A percentile compares a stretch with the other conserved stretches of the same genome.
These are phyloP conservation scores for Mus caroli DNA, from an alignment of 2,797 vertebrate genomes.

Conservation along the genomic window DNA sequence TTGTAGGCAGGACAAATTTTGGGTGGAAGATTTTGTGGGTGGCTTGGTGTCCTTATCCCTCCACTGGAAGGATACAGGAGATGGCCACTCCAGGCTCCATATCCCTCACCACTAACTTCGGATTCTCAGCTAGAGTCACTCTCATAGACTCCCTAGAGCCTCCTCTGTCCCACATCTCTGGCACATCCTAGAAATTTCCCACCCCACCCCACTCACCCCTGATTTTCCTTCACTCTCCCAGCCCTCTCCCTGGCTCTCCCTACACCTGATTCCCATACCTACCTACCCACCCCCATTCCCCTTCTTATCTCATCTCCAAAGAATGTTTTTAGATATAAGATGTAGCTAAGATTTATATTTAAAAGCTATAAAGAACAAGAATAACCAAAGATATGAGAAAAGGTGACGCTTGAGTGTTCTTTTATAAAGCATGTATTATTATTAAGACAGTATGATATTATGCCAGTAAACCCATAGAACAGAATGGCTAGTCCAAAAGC, in stretches of 20 bases:
- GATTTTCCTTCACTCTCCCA: background rate
- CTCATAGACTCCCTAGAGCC: background rate
- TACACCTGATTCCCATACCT: background rate
- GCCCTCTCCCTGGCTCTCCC: background rate
- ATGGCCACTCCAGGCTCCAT: background rate
- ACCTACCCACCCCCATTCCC: background rate
- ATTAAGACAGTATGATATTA: background rate
- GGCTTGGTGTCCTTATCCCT: background rate
- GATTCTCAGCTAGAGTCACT: background rate
- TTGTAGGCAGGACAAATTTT: background rate
- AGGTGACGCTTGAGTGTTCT: background rate
- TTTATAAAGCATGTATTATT: background rate
- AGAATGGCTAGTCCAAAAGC: background rate
- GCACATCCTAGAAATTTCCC: background rate
- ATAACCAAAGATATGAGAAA: background rate
- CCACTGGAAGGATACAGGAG: background rate
- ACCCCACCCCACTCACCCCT: background rate
- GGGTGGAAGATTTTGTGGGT: background rate
- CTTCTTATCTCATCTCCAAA: background rate
- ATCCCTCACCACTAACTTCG: background rate
- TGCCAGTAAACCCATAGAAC: background rate
- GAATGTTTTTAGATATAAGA: background rate
- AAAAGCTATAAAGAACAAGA: constrained; percentile 10
- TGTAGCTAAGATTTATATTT: background rate
- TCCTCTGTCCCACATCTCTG: background rate